phyloP scores from a whole-genome alignment of 2,888 invertebrate species.

The Cataglyphis albicans region DNA sequence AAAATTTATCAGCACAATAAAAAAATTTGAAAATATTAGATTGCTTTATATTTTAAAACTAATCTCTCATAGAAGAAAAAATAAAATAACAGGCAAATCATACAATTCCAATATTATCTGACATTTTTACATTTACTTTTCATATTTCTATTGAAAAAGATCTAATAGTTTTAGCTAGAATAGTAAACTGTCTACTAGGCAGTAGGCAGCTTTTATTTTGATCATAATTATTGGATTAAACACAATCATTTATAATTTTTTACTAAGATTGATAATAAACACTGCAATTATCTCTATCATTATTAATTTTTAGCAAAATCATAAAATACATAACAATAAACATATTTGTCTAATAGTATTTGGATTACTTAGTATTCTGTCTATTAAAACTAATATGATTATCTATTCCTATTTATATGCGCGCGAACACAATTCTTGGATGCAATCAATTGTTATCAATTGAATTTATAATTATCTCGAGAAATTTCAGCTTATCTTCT shows the following conservation, averaged over 20 bases:
- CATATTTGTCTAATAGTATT: slow-evolving; percentile 15
- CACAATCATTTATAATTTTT: neutral
- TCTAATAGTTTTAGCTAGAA: neutral
- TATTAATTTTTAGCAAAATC: slow-evolving; percentile 35
- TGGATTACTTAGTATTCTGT: neutral
- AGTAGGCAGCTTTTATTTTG: neutral
- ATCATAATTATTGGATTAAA: slow-evolving; percentile 9
- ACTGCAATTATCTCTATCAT: slow-evolving; percentile 10
- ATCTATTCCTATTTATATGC: slow-evolving; percentile 19
- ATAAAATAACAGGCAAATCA: neutral
- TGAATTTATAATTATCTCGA: neutral
- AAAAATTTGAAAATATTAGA: neutral
- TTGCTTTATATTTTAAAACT: neutral
- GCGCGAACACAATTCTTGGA: slow-evolving; percentile 24
- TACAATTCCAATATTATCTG: neutral
- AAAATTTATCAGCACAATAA: neutral
- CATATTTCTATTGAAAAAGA: neutral
- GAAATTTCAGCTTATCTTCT: neutral
- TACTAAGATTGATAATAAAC: neutral
- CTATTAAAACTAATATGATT: slow-evolving; percentile 22
- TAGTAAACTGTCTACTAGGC: neutral
- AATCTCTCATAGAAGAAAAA: slow-evolving; percentile 2
- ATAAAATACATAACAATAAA: slow-evolving; percentile 23
- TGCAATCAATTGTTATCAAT: neutral
- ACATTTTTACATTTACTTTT: neutral